A percentile compares a stretch with the other conserved stretches of the same genome.
phyloP scores from a whole-genome alignment of 2,888 invertebrate species.

The Conomelus anceps region DNA sequence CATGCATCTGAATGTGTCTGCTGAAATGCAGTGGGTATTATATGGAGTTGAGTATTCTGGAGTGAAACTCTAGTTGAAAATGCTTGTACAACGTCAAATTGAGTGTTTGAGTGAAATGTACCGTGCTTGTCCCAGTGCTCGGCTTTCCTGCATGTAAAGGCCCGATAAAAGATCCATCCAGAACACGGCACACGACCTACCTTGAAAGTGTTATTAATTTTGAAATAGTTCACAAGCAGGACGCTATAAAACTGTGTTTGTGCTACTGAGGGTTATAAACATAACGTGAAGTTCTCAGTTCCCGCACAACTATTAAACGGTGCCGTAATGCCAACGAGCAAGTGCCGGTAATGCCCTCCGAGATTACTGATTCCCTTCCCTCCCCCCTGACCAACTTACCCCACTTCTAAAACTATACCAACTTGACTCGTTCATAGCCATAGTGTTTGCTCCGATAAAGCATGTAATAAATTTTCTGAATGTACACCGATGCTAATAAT shows the following conservation, averaged over 20 bases:
- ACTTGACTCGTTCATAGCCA: background rate
- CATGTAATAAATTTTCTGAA: background rate
- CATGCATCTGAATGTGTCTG: background rate
- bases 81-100: background rate
- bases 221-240: background rate
- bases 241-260: background rate
- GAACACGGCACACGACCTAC: background rate
- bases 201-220: background rate
- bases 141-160: background rate
- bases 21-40: too few relatives aligned
- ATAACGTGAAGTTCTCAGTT: background rate
- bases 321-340: background rate
- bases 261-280: background rate
- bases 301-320: background rate
- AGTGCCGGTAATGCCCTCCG: background rate
- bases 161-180: background rate
- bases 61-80: too few relatives aligned
- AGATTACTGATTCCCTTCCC: background rate
- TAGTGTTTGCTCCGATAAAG: background rate
- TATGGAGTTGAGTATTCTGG: background rate
- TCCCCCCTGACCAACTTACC: background rate
- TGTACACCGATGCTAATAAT: background rate
- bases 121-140: background rate
- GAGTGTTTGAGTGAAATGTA: background rate
- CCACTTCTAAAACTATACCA: too few relatives aligned